Evolutionary conservation across 2,113 vertebrate species (phyloP).

Genomic region (Myocastor coypus): DNA sequence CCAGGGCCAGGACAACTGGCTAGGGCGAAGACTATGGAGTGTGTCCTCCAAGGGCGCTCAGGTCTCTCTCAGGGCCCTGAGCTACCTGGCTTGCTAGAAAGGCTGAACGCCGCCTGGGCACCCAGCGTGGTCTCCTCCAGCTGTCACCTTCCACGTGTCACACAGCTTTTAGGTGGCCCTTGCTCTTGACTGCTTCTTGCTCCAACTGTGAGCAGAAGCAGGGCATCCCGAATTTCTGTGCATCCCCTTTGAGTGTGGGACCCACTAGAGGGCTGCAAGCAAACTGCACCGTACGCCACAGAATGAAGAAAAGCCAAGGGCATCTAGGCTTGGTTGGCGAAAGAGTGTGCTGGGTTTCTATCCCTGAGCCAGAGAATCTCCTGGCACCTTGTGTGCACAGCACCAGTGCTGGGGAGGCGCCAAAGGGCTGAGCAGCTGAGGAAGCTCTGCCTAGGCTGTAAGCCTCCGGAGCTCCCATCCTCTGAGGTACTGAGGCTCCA

Average conservation of each 20-base stretch:
- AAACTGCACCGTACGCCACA: not conserved
- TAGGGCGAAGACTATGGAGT: not conserved
- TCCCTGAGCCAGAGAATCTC: not conserved
- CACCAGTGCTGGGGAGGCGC: not conserved
- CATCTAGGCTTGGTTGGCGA: not conserved
- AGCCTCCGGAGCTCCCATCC: not conserved
- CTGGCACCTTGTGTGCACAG: not conserved
- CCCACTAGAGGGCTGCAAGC: not conserved
- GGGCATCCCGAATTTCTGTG: not conserved
- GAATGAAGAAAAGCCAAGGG: not conserved
- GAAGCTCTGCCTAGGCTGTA: not conserved
- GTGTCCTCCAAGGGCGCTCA: not conserved
- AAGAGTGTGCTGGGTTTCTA: not conserved
- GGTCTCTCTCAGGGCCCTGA: not conserved
- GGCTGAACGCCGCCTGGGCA: not conserved
- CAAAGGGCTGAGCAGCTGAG: not conserved
- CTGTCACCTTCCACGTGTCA: slow-evolving; percentile 44
- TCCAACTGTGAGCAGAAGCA: not conserved
- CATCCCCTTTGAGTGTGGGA: not conserved
- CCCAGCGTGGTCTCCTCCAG: not conserved
- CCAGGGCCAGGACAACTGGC: not conserved
- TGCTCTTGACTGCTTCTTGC: not conserved
- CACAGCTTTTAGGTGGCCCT: not conserved
- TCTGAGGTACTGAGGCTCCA: not conserved
- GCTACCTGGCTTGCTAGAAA: not conserved